phyloP scores from a whole-genome alignment of 2,797 vertebrate species.

The Acipenser ruthenus region DNA sequence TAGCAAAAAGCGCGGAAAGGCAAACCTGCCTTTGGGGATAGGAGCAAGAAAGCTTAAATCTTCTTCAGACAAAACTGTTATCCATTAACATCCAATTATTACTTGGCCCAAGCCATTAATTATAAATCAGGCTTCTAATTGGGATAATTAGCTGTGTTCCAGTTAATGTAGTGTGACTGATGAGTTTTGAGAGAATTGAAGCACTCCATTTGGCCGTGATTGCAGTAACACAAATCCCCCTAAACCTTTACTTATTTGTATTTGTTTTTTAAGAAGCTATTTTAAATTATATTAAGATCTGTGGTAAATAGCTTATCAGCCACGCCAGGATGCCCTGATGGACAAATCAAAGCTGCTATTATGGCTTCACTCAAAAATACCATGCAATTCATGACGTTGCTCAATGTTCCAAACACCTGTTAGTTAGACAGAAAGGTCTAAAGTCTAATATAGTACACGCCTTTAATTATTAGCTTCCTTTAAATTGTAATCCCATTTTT shows the following conservation, averaged over 20 bases:
- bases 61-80: slow-evolving; percentile 58
- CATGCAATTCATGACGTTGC: too few relatives aligned
- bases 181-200: slow-evolving; percentile 69
- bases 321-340: background rate
- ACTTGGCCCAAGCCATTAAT: slow-evolving; percentile 82
- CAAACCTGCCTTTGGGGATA: slow-evolving; percentile 32
- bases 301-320: background rate
- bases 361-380: background rate
- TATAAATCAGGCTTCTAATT: slow-evolving; percentile 93
- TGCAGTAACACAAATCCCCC: slow-evolving; percentile 57
- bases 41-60: slow-evolving; percentile 33
- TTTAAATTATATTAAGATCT: slow-evolving; percentile 11
- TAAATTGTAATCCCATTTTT: too few relatives aligned
- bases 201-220: slow-evolving; percentile 60
- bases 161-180: slow-evolving; percentile 82
- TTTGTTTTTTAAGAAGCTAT: slow-evolving; percentile 16
- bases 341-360: background rate
- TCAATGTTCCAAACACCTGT: too few relatives aligned
- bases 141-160: slow-evolving; percentile 87
- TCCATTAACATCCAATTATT: slow-evolving; percentile 83
- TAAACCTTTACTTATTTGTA: slow-evolving; percentile 39
- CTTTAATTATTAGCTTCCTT: too few relatives aligned
- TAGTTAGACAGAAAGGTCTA: too few relatives aligned
- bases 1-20: background rate
- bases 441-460: too few relatives aligned